phyloP scores from a whole-genome alignment of 1,140 invertebrate genomes.

The Drosophila nigrodunni region DNA sequence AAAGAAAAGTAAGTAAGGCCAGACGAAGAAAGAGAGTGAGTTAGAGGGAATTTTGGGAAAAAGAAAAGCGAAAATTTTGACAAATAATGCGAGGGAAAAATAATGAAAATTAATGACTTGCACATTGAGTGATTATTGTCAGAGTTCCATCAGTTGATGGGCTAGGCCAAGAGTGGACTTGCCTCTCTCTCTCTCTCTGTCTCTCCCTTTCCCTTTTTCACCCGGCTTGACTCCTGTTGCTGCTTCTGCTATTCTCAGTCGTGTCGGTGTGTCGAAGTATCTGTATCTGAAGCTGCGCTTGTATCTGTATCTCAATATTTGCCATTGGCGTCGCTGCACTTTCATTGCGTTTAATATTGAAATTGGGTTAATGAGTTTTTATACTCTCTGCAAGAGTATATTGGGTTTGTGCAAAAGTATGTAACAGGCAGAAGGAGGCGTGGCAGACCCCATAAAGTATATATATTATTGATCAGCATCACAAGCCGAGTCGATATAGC shows the following conservation, averaged over 20 bases:
- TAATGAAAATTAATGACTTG: constrained; percentile 66
- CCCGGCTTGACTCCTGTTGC: not conserved
- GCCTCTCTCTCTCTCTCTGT: not conserved
- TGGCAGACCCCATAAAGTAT: too few species aligned
- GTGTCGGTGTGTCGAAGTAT: not conserved
- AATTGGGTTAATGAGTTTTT: constrained; percentile 82
- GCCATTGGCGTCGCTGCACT: constrained; percentile 60
- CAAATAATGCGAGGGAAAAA: constrained; percentile 45
- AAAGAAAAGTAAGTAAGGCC: not conserved
- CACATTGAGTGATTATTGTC: constrained; percentile 52
- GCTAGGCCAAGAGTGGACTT: constrained; percentile 4
- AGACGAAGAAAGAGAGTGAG: not conserved
- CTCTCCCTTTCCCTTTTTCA: not conserved
- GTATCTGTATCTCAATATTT: constrained; percentile 33
- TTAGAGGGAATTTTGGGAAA: not conserved
- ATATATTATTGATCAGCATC: too few species aligned
- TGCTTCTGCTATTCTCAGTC: not conserved
- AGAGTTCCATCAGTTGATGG: not conserved
- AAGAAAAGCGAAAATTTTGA: constrained; percentile 9
- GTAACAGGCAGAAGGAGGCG: too few species aligned
- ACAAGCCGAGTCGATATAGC: too few species aligned
- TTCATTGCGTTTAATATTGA: constrained; percentile 73
- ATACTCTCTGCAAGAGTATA: too few species aligned
- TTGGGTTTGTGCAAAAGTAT: too few species aligned
- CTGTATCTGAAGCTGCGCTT: not conserved